These are phyloP conservation scores for Druon quercuslanigerum DNA, from an alignment of 1,140 invertebrate genomes.

Conservation along the genomic window DNA sequence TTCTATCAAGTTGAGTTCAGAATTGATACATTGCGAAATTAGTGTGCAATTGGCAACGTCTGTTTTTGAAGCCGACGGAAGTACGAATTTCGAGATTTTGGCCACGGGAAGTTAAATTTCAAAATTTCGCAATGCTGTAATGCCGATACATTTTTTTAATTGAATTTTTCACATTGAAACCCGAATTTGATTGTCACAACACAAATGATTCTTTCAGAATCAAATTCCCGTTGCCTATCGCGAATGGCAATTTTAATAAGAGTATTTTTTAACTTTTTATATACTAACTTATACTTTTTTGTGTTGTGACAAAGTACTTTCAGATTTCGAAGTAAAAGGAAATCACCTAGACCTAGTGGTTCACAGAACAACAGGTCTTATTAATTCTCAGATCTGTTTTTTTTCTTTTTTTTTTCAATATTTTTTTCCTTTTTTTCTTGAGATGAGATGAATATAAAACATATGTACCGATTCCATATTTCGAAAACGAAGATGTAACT, in stretches of 20 bases:
- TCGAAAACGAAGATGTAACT: neutral
- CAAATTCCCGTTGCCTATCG: neutral
- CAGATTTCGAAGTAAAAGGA: no score
- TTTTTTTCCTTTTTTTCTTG: neutral
- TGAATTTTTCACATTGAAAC: neutral
- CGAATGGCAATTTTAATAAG: neutral
- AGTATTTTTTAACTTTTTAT: neutral
- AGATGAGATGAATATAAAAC: conserved; percentile 9
- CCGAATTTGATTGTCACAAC: conserved; percentile 3
- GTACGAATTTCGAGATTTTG: neutral
- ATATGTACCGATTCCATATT: neutral
- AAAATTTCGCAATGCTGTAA: conserved; percentile 3
- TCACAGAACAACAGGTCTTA: no score
- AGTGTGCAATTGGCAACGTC: neutral
- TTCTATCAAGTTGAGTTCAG: conserved; percentile 30
- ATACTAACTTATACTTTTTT: no score
- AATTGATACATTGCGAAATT: conserved; percentile 10
- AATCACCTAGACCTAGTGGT: no score
- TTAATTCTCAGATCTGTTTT: neutral
- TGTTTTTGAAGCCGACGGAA: neutral
- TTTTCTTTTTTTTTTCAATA: conserved; percentile 32
- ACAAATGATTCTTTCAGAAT: neutral
- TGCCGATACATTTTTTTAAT: conserved; percentile 20
- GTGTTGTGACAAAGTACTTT: no score
- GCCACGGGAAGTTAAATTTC: neutral